These are phyloP conservation scores for Calephelis virginiensis DNA, from an alignment of 1,140 invertebrate genomes.

Conservation along the genomic window DNA sequence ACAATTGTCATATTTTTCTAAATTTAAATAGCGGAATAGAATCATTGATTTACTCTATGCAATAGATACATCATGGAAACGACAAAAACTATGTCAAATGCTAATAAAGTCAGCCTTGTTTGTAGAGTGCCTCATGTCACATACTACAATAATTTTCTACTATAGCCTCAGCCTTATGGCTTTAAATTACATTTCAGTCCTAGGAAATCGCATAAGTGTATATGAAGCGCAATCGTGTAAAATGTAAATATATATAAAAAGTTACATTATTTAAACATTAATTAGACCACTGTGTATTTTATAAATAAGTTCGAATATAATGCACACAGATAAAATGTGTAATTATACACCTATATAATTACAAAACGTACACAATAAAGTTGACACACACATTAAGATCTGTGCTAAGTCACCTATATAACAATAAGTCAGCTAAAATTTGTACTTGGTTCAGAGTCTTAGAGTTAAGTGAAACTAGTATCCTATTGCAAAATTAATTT, in stretches of 20 bases:
- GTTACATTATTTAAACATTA: slow-evolving; percentile 15
- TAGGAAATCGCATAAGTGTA: slow-evolving; percentile 18
- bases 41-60: too few relatives aligned
- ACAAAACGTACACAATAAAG: slow-evolving; percentile 29
- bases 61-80: too few relatives aligned
- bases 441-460: slow-evolving; percentile 75
- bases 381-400: slow-evolving; percentile 50
- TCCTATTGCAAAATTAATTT: slow-evolving; percentile 52
- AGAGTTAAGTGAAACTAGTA: slow-evolving; percentile 52
- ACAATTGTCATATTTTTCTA: too few relatives aligned
- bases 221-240: slow-evolving; percentile 21
- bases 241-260: slow-evolving; percentile 16
- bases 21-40: too few relatives aligned
- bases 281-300: slow-evolving; percentile 14
- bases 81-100: too few relatives aligned
- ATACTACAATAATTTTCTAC: neutral
- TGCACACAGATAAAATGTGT: slow-evolving; percentile 11
- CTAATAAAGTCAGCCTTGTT: too few relatives aligned
- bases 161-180: slow-evolving; percentile 1
- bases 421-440: slow-evolving; percentile 73
- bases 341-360: slow-evolving; percentile 34
- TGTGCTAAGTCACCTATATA: slow-evolving; percentile 68
- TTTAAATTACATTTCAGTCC: slow-evolving; percentile 1
- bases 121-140: too few relatives aligned
- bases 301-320: slow-evolving; percentile 5